Percentiles rank a stretch among this genome's conserved stretches.
phyloP scores from a whole-genome alignment of 2,797 vertebrate species.

The Sibirionetta formosa region DNA sequence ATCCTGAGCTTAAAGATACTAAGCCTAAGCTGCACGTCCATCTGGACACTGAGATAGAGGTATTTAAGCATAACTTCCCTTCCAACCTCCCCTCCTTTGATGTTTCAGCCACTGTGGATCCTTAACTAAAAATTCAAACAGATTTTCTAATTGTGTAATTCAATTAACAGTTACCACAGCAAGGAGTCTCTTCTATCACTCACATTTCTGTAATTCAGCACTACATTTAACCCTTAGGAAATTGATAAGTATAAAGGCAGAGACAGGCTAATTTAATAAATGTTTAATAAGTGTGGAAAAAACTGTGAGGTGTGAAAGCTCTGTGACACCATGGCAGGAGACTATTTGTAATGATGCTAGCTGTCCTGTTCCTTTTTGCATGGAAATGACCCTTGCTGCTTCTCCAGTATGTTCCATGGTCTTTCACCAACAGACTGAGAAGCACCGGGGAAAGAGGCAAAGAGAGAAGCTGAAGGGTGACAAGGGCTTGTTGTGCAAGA shows the following conservation, averaged over 20 bases:
- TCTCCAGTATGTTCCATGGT: accelerated
- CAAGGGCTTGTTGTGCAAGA: neutral
- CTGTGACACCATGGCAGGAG: neutral
- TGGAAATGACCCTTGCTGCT: neutral
- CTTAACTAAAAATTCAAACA: conserved; percentile 6
- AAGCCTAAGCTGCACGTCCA: conserved; percentile 51
- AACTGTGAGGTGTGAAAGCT: neutral
- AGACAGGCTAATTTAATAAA: neutral
- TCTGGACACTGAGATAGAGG: conserved; percentile 56
- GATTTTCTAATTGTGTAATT: conserved; percentile 31
- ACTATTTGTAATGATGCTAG: accelerated
- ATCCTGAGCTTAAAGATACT: conserved; percentile 45
- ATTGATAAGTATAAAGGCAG: neutral
- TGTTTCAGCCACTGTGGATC: neutral
- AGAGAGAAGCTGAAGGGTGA: neutral
- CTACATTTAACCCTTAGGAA: neutral
- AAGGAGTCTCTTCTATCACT: neutral
- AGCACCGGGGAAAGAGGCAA: neutral
- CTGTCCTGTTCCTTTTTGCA: neutral
- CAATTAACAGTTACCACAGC: neutral
- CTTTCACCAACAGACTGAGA: accelerated
- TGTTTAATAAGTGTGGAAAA: accelerated
- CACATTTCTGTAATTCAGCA: neutral
- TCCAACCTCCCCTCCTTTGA: neutral
- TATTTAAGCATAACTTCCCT: conserved; percentile 14